phyloP scores from a whole-genome alignment of 2,888 invertebrate genomes.

The Leucozona laternaria region DNA sequence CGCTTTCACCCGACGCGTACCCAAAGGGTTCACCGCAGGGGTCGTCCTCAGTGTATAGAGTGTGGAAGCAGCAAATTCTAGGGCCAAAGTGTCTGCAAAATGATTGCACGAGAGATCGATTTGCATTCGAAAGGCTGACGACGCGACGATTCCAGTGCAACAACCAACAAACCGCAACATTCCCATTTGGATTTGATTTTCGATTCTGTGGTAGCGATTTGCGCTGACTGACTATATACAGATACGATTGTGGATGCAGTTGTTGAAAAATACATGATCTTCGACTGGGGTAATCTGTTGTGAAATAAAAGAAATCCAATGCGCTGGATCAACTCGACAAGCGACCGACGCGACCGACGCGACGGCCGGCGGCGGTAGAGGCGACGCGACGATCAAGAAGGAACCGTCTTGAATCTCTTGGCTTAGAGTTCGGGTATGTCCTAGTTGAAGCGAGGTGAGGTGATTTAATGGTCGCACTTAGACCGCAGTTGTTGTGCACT shows the following conservation, averaged over 20 bases:
- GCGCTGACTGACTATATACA: not conserved
- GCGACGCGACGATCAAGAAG: constrained; percentile 22
- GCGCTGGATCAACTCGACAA: constrained; percentile 39
- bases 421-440: constrained; percentile 31
- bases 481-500: constrained; percentile 45
- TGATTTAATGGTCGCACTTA: constrained; percentile 69
- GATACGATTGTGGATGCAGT: not conserved
- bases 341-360: too few relatives aligned
- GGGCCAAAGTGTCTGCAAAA: constrained; percentile 74
- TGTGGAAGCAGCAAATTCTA: constrained; percentile 70
- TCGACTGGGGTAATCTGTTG: constrained; percentile 64
- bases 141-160: constrained; percentile 38
- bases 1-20: constrained; percentile 72
- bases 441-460: constrained; percentile 43
- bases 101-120: constrained; percentile 74
- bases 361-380: too few relatives aligned
- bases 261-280: constrained; percentile 59
- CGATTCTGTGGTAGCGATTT: constrained; percentile 67
- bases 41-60: constrained; percentile 60
- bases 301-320: constrained; percentile 61
- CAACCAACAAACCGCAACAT: constrained; percentile 59
- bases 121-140: constrained; percentile 59
- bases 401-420: constrained; percentile 8
- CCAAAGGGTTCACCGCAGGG: constrained; percentile 63
- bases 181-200: too few relatives aligned